A percentile compares a stretch with the other conserved stretches of the same genome.
These are phyloP conservation scores for Drosophila sp. DNA, from an alignment of 1,140 invertebrate species.

Conservation along the genomic window DNA sequence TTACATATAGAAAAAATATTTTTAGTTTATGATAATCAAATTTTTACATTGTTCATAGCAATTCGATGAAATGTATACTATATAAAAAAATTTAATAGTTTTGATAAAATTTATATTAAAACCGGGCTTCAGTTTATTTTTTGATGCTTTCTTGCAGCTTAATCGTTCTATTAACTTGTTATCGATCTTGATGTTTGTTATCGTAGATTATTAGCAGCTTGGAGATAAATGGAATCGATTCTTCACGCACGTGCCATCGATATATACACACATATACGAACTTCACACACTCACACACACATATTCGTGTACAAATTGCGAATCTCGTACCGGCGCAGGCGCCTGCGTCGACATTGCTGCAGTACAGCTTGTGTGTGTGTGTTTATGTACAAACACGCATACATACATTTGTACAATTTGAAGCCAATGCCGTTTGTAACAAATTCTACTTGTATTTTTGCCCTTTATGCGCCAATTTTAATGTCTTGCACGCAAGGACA, in stretches of 20 bases:
- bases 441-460: conserved; percentile 30
- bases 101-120: background rate
- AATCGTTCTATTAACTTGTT: conserved; percentile 10
- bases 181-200: conserved; percentile 2
- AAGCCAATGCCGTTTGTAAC: conserved; percentile 35
- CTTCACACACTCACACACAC: background rate
- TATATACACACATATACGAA: conserved; percentile 3
- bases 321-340: conserved; percentile 46
- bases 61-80: background rate
- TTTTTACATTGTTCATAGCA: too few relatives aligned
- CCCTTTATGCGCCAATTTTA: conserved; percentile 22
- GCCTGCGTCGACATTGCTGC: conserved; percentile 42
- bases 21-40: too few relatives aligned
- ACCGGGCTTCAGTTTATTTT: too few relatives aligned
- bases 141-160: too few relatives aligned
- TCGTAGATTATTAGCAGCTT: conserved; percentile 4
- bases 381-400: background rate
- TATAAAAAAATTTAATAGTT: background rate
- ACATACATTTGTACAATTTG: background rate
- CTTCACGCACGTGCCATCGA: conserved; percentile 34
- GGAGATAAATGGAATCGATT: conserved; percentile 22
- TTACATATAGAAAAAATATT: too few relatives aligned
- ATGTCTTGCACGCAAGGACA: conserved; percentile 48
- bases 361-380: conserved; percentile 1
- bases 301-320: conserved; percentile 28